Evolutionary conservation across 2,888 invertebrate species (phyloP), one percentile per base, ranked within the genome.

Genomic region (Tachystola acroxantha): DNA sequence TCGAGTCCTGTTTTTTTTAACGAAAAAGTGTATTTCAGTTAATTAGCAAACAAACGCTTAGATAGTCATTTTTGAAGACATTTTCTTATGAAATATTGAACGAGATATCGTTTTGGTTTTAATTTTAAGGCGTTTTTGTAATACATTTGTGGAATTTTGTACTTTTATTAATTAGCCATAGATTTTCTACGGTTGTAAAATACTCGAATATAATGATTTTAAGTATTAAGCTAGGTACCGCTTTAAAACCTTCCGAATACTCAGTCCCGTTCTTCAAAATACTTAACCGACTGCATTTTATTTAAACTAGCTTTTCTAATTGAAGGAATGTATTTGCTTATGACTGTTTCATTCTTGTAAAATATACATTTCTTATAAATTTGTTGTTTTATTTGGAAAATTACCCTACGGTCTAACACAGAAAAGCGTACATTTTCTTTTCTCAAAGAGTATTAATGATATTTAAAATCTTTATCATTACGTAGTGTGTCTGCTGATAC

Each of bases 291-390:
- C 14, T 32, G n/a, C 12, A 7, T 10, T 46, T 50, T 46, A 37
- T 57, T 50, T 47, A 39, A 48, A 39, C 34, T 49, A 60, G 63
- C 61, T 59, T 62, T 53, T 61, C 59, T 50, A 37, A 42, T 16
- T 33, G 29, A 41, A 49, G 48, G 52, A 53, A 57, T 53, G 58
- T 65, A 64, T 66, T 58, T 53, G 75, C 73, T 74, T 58, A 46
- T 48, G 45, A 51, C 62, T 66, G 66, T 53, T 67, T 63, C 61
- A 69, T 64, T 68, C 63, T 64, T 61, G 62, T 59, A 64, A 64
- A 76, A 73, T 77, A 72, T 68, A 76, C 66, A 67, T 75, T 66
- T 75, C 53, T 58, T 49, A 57, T 61, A 64, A 52, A 39, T 34
- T 39, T n/a, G 12, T 30, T 44, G 39, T 63, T 64, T 65, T 47